Conservation (phyloP, 2,113 vertebrate genomes). For the Engystomops pustulosus region DNA sequence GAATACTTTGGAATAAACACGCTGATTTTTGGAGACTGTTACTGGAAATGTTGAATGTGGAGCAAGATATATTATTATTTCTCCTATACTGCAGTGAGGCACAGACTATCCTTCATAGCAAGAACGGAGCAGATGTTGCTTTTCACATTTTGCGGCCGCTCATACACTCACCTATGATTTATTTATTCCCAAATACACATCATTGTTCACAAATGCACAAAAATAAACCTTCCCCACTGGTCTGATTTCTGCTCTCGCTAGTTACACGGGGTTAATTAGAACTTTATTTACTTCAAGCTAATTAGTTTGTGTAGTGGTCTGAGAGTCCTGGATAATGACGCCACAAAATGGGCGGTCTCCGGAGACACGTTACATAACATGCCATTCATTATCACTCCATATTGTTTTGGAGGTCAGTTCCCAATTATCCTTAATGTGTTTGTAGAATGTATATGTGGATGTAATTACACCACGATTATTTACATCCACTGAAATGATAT, state of each 20-base stretch:
- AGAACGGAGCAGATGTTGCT: slow-evolving; percentile 20
- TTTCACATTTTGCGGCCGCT: background rate
- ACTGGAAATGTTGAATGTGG: background rate
- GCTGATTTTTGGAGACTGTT: background rate
- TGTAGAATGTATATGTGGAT: slow-evolving; percentile 36
- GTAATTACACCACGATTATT: slow-evolving; percentile 33
- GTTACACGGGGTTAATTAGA: slow-evolving; percentile 25
- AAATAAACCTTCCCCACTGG: slow-evolving; percentile 49
- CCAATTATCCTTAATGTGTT: slow-evolving; percentile 56
- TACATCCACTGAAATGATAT: slow-evolving; percentile 25
- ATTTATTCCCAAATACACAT: slow-evolving; percentile 38
- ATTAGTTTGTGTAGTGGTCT: slow-evolving; percentile 10
- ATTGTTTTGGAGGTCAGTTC: slow-evolving; percentile 41
- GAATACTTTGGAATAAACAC: background rate
- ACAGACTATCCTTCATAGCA: background rate
- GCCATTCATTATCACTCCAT: slow-evolving; percentile 44
- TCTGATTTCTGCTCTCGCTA: slow-evolving; percentile 14
- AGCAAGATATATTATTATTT: slow-evolving; percentile 1
- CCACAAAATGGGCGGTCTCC: background rate
- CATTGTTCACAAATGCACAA: slow-evolving; percentile 33
- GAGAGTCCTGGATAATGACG: background rate
- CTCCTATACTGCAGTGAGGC: background rate
- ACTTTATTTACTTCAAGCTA: slow-evolving; percentile 40
- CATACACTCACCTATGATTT: slow-evolving; percentile 34
- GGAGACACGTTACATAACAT: background rate